Evolutionary conservation across 2,888 invertebrate species (phyloP).

Genomic region (Beris chalybata): DNA sequence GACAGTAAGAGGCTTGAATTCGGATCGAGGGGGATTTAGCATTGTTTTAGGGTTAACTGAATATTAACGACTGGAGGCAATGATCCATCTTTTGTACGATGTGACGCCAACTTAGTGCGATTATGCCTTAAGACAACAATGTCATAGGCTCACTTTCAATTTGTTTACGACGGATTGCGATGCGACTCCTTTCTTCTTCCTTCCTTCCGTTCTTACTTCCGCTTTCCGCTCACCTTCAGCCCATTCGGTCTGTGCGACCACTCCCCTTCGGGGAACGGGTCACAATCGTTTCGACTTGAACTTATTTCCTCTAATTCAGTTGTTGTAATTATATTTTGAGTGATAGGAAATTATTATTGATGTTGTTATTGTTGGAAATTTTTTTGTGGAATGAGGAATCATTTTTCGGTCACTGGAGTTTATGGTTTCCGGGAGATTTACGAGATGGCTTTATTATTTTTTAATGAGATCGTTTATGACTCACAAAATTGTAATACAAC

Average conservation of each 20-base stretch:
- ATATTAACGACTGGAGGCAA: slow-evolving; percentile 36
- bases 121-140: not conserved
- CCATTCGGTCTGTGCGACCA: not conserved
- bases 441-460: too few relatives aligned
- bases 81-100: slow-evolving; percentile 35
- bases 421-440: not conserved
- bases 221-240: too few relatives aligned
- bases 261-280: slow-evolving; percentile 1
- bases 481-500: too few relatives aligned
- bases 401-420: slow-evolving; percentile 7
- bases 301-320: slow-evolving; percentile 22
- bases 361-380: slow-evolving; percentile 8
- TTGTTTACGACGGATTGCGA: not conserved
- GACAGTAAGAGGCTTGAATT: not conserved
- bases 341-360: slow-evolving; percentile 24
- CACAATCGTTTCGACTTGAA: slow-evolving; percentile 24
- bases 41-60: slow-evolving; percentile 35
- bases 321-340: slow-evolving; percentile 26
- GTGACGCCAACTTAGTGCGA: slow-evolving; percentile 28
- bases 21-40: slow-evolving; percentile 7
- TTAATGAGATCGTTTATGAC: too few relatives aligned
- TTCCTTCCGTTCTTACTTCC: not conserved
- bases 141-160: slow-evolving; percentile 4
- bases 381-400: slow-evolving; percentile 8
- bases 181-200: too few relatives aligned